phyloP scores from a whole-genome alignment of 2,113 vertebrate species.

The Urocynchramus pylzowi region DNA sequence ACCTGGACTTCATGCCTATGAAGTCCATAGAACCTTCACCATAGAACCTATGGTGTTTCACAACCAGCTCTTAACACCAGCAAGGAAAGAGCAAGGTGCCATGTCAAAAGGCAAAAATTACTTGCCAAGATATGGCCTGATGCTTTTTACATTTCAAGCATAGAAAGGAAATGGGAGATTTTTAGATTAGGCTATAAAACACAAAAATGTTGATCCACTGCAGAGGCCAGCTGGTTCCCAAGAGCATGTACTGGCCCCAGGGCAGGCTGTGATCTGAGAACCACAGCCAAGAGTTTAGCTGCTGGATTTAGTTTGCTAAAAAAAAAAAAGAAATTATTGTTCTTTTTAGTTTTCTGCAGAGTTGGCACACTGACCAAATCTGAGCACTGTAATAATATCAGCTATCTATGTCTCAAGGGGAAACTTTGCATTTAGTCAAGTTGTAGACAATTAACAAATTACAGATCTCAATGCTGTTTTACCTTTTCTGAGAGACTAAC shows the following conservation, averaged over 20 bases:
- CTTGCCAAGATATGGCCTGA: background rate
- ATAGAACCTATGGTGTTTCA: background rate
- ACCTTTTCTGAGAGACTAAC: background rate
- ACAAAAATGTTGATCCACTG: background rate
- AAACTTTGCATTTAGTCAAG: background rate
- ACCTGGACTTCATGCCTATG: background rate
- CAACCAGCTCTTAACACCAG: accelerated
- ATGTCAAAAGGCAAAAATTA: background rate
- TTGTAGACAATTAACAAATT: background rate
- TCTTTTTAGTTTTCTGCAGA: background rate
- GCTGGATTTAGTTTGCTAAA: background rate
- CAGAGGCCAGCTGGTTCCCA: background rate
- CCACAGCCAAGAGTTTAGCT: background rate
- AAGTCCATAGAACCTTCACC: no score
- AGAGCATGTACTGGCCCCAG: accelerated
- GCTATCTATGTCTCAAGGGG: background rate
- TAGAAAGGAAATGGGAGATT: background rate
- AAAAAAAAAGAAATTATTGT: background rate
- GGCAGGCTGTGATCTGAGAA: background rate
- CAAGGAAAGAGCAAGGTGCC: background rate
- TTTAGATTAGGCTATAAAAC: background rate
- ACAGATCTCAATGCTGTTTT: background rate
- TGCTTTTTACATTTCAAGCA: background rate
- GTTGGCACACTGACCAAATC: background rate
- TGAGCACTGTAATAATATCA: background rate